Evolutionary conservation across 2,113 vertebrate genomes (phyloP), one percentile per base, ranked within the genome.

Genomic region (Otis tarda): DNA sequence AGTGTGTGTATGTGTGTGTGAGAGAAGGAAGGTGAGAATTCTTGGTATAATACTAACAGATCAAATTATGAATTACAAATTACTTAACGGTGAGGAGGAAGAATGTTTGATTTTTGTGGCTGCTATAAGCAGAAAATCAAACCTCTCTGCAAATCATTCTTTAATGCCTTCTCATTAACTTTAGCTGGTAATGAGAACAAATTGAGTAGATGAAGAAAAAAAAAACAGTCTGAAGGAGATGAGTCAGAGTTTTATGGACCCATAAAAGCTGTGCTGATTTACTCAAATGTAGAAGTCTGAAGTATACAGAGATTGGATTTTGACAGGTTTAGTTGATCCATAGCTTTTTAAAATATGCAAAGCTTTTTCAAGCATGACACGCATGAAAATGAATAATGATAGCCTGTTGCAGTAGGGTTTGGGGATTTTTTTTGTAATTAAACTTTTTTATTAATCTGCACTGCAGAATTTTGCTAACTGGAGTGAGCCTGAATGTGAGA

Each of bases 311-410:
- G 96, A 97, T 97, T 97, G 96, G 95, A 90, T 97, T 98, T 95
- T 98, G 98, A 98, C 98, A 98, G 97, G 89, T 97, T 98, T 97
- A 98, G 97, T 96, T 97, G 97, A 97, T 98, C 97, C 97, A 97
- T 94, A 96, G 97, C 96, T 97, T 97, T 98, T 91, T 98, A 97
- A 98, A 98, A 98, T 98, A 98, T 97, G 97, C 97, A 97, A 96
- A 96, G 97, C 94, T 97, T 98, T 98, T 97, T 97, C 97, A 97
- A 97, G 96, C 97, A 92, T 97, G 98, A 91, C 97, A 97, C 85
- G 93, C 89, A 90, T 96, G 94, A 96, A 98, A 97, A 97, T 98
- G 98, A 98, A 84, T 97, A 87, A 98, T 94, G 97, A 90, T 90
- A 75, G 96, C 95, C 95, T 97, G 94, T 96, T 95, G 93, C 95